A percentile compares a stretch with the other conserved stretches of the same genome.
phyloP scores from a whole-genome alignment of 2,888 invertebrate species.

The Philopedon plagiatum region DNA sequence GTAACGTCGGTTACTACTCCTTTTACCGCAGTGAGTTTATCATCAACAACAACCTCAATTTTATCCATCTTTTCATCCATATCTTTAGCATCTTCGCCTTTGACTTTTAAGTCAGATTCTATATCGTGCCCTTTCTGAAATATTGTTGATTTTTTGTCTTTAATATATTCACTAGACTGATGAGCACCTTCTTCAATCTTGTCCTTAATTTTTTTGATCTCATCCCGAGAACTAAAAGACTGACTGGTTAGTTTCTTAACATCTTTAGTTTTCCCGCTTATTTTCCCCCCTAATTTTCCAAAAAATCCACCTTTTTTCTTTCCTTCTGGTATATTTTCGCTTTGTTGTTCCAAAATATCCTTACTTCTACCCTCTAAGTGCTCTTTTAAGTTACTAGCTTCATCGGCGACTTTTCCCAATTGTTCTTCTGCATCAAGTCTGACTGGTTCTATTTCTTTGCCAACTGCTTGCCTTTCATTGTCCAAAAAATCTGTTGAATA shows the following conservation, averaged over 20 bases:
- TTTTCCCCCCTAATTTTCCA: constrained; percentile 31
- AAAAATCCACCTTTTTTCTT: constrained; percentile 32
- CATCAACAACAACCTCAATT: background rate
- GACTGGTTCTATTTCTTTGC: constrained; percentile 29
- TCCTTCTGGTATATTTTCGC: constrained; percentile 24
- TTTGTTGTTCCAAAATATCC: constrained; percentile 1
- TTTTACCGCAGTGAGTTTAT: background rate
- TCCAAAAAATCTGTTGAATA: constrained; percentile 37
- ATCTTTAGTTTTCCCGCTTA: constrained; percentile 51
- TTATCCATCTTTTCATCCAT: background rate
- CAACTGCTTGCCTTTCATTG: constrained; percentile 40
- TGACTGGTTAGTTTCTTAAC: constrained; percentile 23
- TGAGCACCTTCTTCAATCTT: background rate
- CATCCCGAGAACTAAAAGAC: background rate
- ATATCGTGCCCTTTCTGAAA: background rate
- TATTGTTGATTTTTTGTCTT: background rate
- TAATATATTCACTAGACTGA: background rate
- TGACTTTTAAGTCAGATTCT: background rate
- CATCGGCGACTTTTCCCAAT: background rate
- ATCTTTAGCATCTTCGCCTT: background rate
- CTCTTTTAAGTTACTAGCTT: background rate
- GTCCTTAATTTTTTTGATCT: background rate
- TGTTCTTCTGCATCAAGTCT: constrained; percentile 16
- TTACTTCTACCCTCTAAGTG: background rate
- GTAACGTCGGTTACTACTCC: background rate